phyloP scores from a whole-genome alignment of 2,113 vertebrate species.

The Thalassarche chlororhynchos region DNA sequence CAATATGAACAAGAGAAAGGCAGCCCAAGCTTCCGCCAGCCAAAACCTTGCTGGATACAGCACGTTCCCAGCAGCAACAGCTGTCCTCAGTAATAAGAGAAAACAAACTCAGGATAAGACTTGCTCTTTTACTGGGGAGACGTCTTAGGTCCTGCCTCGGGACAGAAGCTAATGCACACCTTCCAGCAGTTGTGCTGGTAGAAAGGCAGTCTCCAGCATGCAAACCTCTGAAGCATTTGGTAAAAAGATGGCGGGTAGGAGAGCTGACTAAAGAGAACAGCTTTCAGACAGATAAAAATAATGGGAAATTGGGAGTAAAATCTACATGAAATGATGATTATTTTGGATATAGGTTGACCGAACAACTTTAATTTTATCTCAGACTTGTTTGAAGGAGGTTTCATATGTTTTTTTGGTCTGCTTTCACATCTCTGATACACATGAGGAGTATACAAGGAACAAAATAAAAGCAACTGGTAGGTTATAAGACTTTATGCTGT shows the following conservation, averaged over 20 bases:
- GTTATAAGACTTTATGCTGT: not conserved
- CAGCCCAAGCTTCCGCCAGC: not conserved
- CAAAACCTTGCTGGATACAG: not conserved
- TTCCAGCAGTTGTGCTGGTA: not conserved
- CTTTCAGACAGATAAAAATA: not conserved
- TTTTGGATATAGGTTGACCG: not conserved
- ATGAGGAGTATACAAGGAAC: not conserved
- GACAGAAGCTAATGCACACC: not conserved
- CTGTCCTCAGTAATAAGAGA: not conserved
- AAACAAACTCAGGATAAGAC: not conserved
- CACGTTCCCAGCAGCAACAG: not conserved
- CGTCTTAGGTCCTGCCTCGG: not conserved
- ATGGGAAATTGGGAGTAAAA: not conserved
- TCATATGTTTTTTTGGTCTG: not conserved
- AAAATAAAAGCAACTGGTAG: not conserved
- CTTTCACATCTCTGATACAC: not conserved
- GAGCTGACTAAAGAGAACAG: not conserved
- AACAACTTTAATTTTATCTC: not conserved
- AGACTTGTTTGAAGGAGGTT: not conserved
- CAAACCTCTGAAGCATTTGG: not conserved
- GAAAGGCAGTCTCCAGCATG: not conserved
- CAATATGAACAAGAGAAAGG: not conserved
- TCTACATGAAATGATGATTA: not conserved
- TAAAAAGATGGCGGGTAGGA: accelerated
- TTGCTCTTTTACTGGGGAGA: not conserved